Percentiles rank a stretch among this genome's conserved stretches.
These are phyloP conservation scores for Panthera tigris DNA, from an alignment of 2,113 vertebrate species.

Conservation along the genomic window DNA sequence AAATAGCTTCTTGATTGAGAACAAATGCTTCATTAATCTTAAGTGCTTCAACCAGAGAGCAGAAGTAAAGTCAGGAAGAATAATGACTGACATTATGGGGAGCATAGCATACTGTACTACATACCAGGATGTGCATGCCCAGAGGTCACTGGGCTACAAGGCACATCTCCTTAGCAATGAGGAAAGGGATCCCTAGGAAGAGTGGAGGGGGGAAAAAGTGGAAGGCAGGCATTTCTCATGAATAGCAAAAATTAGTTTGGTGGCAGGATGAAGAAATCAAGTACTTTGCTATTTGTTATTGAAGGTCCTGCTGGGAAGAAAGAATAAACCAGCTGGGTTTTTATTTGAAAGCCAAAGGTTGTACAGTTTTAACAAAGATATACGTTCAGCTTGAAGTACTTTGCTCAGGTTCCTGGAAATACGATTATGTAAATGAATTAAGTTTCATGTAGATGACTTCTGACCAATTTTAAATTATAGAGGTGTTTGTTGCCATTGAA, in stretches of 20 bases:
- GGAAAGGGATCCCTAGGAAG: conserved; percentile 31
- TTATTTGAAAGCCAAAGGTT: conserved; percentile 42
- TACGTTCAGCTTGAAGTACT: neutral
- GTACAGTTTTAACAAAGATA: conserved; percentile 32
- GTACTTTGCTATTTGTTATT: conserved; percentile 16
- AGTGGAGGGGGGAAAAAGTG: neutral
- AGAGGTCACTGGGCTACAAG: conserved; percentile 33
- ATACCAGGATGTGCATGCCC: conserved; percentile 49
- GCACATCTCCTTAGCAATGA: conserved; percentile 24
- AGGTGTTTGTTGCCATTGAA: neutral
- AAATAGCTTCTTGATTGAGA: conserved; percentile 81
- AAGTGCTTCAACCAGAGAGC: conserved; percentile 71
- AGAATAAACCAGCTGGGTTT: conserved; percentile 43
- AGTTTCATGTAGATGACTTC: neutral
- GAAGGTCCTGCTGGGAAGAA: conserved; percentile 5
- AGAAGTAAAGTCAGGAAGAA: conserved; percentile 81
- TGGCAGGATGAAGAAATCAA: conserved; percentile 25
- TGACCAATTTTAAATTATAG: neutral
- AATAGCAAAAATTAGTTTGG: neutral
- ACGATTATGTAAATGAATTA: neutral
- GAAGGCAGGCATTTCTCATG: conserved; percentile 23
- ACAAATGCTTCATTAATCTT: conserved; percentile 83
- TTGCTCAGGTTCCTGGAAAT: conserved; percentile 29
- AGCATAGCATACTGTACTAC: conserved; percentile 26
- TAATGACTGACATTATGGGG: conserved; percentile 81